These are phyloP conservation scores for Gymnocheta viridis DNA, from an alignment of 2,888 invertebrate genomes.

Conservation along the genomic window DNA sequence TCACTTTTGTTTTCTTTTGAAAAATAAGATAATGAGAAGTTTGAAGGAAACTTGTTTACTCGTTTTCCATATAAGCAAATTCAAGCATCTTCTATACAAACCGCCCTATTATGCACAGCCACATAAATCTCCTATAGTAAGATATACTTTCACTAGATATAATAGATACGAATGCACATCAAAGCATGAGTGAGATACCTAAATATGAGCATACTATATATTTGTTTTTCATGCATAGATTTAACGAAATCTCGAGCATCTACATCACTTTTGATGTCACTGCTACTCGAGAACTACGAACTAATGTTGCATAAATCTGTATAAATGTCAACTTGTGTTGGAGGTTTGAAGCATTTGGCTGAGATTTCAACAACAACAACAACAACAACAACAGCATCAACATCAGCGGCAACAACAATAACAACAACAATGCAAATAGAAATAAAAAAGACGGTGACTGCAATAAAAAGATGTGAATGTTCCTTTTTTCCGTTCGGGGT, in stretches of 20 bases:
- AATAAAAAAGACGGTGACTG: constrained; percentile 21
- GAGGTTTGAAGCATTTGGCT: constrained; percentile 60
- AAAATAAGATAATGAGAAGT: background rate
- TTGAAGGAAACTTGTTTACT: background rate
- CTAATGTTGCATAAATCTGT: constrained; percentile 69
- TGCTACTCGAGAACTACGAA: constrained; percentile 45
- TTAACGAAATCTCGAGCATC: constrained; percentile 60
- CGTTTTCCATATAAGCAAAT: background rate
- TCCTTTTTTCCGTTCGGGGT: constrained; percentile 28
- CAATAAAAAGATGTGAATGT: constrained; percentile 45
- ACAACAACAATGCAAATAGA: constrained; percentile 4
- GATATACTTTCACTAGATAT: constrained; percentile 46
- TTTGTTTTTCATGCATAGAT: constrained; percentile 54
- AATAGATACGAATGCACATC: background rate
- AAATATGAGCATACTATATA: constrained; percentile 19
- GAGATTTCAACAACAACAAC: constrained; percentile 53
- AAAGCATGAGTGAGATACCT: constrained; percentile 13
- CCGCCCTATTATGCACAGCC: background rate
- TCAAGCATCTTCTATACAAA: background rate
- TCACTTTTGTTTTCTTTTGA: background rate
- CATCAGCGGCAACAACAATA: constrained; percentile 6
- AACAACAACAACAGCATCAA: background rate
- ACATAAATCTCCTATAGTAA: background rate
- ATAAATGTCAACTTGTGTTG: constrained; percentile 67
- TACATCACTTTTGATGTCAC: constrained; percentile 48